Conservation (phyloP, 2,888 invertebrate species). For the Schizaphis graminum region DNA sequence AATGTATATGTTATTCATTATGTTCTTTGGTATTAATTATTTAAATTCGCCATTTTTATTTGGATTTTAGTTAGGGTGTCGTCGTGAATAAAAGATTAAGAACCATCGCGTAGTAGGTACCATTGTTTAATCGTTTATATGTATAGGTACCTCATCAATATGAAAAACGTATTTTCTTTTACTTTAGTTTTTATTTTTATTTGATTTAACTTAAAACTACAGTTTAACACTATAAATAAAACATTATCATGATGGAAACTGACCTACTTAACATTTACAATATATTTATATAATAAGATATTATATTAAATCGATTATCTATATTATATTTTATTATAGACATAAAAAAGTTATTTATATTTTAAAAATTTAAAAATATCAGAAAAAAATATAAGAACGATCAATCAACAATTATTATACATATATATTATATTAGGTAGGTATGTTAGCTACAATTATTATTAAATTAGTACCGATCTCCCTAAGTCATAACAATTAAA, state of each 20-base stretch:
- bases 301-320: neutral
- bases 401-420: neutral
- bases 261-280: too few species aligned
- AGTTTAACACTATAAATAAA: neutral
- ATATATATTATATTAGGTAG: neutral
- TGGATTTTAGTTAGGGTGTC: neutral
- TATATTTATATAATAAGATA: neutral
- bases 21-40: neutral
- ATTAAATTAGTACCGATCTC: too few species aligned
- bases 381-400: neutral
- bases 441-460: neutral
- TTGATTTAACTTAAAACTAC: too few species aligned
- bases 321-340: neutral
- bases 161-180: too few species aligned
- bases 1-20: too few species aligned
- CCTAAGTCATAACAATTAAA: neutral
- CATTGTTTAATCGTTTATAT: too few species aligned
- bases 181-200: too few species aligned
- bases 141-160: too few species aligned
- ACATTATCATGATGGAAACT: too few species aligned
- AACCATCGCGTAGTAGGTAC: too few species aligned
- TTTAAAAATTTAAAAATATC: too few species aligned
- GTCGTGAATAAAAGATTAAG: neutral
- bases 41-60: neutral
- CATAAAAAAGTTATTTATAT: neutral